Conservation (phyloP, 2,113 vertebrate genomes). For the Bos javanicus region DNA sequence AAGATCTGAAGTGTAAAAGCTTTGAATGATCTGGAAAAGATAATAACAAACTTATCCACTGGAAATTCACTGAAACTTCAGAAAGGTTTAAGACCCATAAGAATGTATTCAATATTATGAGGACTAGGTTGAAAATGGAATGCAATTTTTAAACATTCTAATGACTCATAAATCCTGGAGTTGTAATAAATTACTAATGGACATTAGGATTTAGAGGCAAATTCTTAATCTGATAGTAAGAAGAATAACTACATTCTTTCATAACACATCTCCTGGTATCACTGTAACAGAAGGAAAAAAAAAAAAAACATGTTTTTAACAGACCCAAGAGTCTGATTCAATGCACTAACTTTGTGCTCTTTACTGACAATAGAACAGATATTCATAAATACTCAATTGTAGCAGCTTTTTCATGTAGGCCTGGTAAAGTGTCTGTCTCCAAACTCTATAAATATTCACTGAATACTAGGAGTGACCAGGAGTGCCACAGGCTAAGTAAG, state of each 20-base stretch:
- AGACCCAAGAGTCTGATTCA: background rate
- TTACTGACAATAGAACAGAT: background rate
- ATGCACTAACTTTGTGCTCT: background rate
- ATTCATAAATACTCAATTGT: background rate
- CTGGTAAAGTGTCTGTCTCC: background rate
- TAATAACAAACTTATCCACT: background rate
- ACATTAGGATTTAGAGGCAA: background rate
- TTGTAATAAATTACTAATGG: background rate
- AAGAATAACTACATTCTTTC: background rate
- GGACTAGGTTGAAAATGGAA: background rate
- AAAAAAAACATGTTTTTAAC: background rate
- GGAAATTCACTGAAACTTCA: background rate
- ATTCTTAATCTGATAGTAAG: conserved; percentile 20
- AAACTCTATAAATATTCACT: background rate
- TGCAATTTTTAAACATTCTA: conserved; percentile 29
- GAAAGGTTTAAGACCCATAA: background rate
- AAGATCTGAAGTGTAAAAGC: background rate
- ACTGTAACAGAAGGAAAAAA: background rate
- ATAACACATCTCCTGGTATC: background rate
- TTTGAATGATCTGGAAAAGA: background rate
- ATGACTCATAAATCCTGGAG: background rate
- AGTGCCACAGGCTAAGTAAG: conserved; percentile 12
- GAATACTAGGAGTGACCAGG: background rate
- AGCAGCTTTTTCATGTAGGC: background rate
- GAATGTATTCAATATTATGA: background rate